Evolutionary conservation across 2,888 invertebrate genomes (phyloP).

Genomic region (Chrysolina haemoptera): DNA sequence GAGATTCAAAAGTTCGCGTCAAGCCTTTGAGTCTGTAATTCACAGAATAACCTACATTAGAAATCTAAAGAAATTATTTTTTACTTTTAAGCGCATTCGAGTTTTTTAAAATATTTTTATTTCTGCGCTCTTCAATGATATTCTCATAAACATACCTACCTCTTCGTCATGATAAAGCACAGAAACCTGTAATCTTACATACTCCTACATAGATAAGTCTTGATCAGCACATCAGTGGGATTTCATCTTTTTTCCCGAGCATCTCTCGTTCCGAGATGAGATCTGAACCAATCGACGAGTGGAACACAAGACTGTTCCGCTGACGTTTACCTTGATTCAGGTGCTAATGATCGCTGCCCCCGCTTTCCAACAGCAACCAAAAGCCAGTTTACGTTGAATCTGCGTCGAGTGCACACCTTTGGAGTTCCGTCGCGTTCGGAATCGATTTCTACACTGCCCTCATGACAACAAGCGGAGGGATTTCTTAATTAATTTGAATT

Average conservation of each 20-base stretch:
- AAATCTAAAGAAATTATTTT: no score
- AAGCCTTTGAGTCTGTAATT: no score
- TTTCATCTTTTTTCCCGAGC: not conserved
- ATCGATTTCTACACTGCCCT: constrained; percentile 31
- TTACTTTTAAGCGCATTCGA: no score
- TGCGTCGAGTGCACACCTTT: constrained; percentile 29
- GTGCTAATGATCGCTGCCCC: constrained; percentile 37
- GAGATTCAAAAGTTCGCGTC: no score
- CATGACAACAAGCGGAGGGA: constrained; percentile 34
- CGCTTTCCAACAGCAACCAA: constrained; percentile 39
- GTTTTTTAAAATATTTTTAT: no score
- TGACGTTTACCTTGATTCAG: constrained; percentile 35
- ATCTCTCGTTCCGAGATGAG: constrained; percentile 15
- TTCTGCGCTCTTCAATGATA: no score
- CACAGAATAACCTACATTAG: no score
- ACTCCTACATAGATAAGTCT: not conserved
- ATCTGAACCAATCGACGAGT: constrained; percentile 26
- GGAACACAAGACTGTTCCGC: constrained; percentile 20
- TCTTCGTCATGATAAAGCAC: no score
- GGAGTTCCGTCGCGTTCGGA: constrained; percentile 14
- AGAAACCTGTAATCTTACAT: no score
- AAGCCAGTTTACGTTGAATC: constrained; percentile 39
- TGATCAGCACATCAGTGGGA: not conserved
- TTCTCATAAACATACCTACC: no score
- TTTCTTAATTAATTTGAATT: constrained; percentile 6